A percentile compares a stretch with the other conserved stretches of the same genome.
Evolutionary conservation across 2,888 invertebrate genomes (phyloP).

Genomic region (Aphodius granarius): DNA sequence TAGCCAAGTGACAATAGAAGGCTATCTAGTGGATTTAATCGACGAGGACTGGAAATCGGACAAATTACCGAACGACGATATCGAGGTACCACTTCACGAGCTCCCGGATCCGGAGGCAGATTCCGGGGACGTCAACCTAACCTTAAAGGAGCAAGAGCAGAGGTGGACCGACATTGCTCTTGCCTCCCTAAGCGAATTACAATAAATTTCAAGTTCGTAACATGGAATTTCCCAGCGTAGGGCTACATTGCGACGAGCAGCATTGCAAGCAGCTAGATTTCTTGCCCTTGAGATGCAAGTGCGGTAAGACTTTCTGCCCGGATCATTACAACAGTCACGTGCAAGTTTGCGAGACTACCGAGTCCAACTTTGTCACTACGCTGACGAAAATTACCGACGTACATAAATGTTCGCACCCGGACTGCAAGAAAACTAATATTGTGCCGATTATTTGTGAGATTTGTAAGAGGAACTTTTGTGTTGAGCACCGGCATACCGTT

Average conservation of each 20-base stretch:
- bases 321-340: conserved; percentile 64
- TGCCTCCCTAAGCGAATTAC: conserved; percentile 57
- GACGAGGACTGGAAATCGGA: conserved; percentile 90
- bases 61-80: conserved; percentile 80
- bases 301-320: conserved; percentile 66
- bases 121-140: conserved; percentile 87
- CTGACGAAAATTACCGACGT: conserved; percentile 43
- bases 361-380: conserved; percentile 41
- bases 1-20: conserved; percentile 74
- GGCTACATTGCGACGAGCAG: conserved; percentile 63
- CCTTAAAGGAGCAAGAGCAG: conserved; percentile 84
- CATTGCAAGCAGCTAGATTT: conserved; percentile 73
- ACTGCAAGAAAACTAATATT: conserved; percentile 63
- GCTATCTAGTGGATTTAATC: conserved; percentile 75
- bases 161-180: conserved; percentile 63
- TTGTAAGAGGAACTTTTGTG: conserved; percentile 70
- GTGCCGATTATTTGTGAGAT: conserved; percentile 67
- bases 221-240: conserved; percentile 78
- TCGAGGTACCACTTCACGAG: conserved; percentile 81
- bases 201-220: conserved; percentile 43
- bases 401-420: conserved; percentile 60
- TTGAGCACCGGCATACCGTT: conserved; percentile 62
- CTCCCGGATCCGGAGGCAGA: conserved; percentile 93
- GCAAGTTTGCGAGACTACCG: conserved; percentile 54
- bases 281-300: conserved; percentile 69